phyloP scores from a whole-genome alignment of 2,888 invertebrate genomes.

The Oegoconia quadripuncta region DNA sequence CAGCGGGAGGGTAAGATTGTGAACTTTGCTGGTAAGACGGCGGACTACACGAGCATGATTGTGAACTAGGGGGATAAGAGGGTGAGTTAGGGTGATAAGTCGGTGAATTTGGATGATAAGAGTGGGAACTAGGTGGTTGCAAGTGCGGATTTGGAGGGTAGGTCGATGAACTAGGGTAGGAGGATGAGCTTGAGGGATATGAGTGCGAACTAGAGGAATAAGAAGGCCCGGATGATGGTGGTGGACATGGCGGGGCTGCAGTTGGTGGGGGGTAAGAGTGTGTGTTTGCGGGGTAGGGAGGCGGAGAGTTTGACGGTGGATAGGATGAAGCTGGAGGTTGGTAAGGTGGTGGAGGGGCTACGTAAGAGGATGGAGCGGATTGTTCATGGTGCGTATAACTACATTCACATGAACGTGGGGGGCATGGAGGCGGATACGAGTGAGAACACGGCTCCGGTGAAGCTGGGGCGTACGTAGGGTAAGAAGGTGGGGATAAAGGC shows the following conservation, averaged over 20 bases:
- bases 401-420: neutral
- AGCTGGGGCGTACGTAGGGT: neutral
- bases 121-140: too few species aligned
- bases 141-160: constrained; percentile 5
- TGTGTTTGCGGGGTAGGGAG: neutral
- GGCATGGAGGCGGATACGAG: neutral
- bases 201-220: too few species aligned
- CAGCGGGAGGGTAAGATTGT: constrained; percentile 10
- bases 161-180: constrained; percentile 9
- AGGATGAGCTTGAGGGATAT: constrained; percentile 5
- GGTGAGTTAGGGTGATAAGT: too few species aligned
- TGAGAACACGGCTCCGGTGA: too few species aligned
- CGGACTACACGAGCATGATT: too few species aligned
- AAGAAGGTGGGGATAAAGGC: neutral
- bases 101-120: too few species aligned
- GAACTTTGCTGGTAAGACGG: too few species aligned
- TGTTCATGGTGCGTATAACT: too few species aligned
- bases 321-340: neutral
- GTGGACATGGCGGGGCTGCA: constrained; percentile 14
- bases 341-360: neutral
- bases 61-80: too few species aligned
- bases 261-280: neutral
- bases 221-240: too few species aligned
- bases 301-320: neutral
- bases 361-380: neutral